phyloP scores from a whole-genome alignment of 2,797 vertebrate species.

The Scolopax bukidnonensis region DNA sequence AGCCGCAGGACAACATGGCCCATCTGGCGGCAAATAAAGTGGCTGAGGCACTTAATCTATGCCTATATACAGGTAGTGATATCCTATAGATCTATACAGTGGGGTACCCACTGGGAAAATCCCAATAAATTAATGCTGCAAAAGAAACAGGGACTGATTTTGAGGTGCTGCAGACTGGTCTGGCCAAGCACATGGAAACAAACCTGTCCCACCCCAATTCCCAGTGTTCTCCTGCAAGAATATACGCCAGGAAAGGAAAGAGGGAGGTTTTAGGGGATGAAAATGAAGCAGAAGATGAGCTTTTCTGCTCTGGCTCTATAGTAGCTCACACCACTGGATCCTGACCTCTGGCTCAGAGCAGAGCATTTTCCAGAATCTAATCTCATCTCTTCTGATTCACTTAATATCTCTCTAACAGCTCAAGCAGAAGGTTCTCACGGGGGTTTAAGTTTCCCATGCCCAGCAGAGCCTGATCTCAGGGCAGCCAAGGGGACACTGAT shows the following conservation, averaged over 20 bases:
- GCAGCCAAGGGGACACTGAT: not conserved
- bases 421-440: not conserved
- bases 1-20: accelerated
- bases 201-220: accelerated
- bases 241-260: not conserved
- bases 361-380: not conserved
- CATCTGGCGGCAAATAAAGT: not conserved
- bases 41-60: accelerated
- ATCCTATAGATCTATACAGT: accelerated
- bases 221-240: accelerated
- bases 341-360: not conserved
- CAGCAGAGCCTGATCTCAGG: not conserved
- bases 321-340: not conserved
- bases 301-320: not conserved
- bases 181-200: not conserved
- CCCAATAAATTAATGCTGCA: not conserved
- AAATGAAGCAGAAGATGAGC: not conserved
- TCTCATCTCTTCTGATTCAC: not conserved
- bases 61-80: not conserved
- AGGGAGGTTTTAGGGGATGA: not conserved
- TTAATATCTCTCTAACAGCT: not conserved
- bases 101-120: accelerated
- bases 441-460: not conserved
- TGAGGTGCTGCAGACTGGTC: not conserved
- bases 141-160: not conserved